phyloP scores from a whole-genome alignment of 2,113 vertebrate genomes.

The Sinocyclocheilus grahami region DNA sequence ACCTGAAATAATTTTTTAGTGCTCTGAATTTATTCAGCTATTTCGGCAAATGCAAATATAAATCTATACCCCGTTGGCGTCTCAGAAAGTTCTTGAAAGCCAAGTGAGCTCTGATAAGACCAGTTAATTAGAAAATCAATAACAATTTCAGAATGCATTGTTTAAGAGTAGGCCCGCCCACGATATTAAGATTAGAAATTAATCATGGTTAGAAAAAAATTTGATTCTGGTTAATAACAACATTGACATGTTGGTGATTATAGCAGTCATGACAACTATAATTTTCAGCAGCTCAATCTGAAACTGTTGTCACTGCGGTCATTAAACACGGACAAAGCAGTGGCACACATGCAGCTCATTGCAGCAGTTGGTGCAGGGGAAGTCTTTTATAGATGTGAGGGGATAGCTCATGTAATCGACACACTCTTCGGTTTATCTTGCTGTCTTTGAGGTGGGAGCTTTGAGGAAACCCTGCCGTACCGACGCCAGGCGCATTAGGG shows the following conservation, averaged over 20 bases:
- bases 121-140: not conserved
- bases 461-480: not conserved
- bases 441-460: slow-evolving; percentile 22
- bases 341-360: not conserved
- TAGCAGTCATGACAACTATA: not conserved
- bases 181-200: slow-evolving; percentile 4
- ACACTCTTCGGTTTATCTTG: slow-evolving; percentile 21
- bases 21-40: not conserved
- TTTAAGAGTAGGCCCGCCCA: not conserved
- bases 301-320: slow-evolving; percentile 27
- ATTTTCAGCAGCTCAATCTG: not conserved
- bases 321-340: not conserved
- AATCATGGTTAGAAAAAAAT: slow-evolving; percentile 5
- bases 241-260: slow-evolving; percentile 2
- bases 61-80: not conserved
- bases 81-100: not conserved
- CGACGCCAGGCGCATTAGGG: not conserved
- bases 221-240: not conserved
- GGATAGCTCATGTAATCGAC: not conserved
- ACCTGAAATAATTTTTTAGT: not conserved
- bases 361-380: not conserved
- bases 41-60: not conserved
- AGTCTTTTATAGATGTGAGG: not conserved
- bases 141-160: not conserved
- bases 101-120: not conserved